A percentile compares a stretch with the other conserved stretches of the same genome.
Evolutionary conservation across 2,797 vertebrate genomes (phyloP).

Genomic region (Chiloscyllium punctatum): DNA sequence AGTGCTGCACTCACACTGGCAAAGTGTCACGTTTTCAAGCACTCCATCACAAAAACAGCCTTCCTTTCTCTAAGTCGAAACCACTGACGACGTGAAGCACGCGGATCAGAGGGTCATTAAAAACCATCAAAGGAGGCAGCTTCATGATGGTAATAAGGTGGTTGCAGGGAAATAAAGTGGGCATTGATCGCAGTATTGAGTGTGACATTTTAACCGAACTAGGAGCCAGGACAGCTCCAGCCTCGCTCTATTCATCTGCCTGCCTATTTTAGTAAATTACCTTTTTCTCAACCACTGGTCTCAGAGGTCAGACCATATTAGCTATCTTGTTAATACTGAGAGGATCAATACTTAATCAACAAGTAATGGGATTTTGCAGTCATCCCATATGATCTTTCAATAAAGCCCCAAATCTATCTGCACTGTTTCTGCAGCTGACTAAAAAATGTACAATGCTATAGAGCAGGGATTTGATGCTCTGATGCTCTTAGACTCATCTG

Average conservation of each 20-base stretch:
- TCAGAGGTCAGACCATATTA: slow-evolving; percentile 97
- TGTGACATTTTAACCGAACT: slow-evolving; percentile 93
- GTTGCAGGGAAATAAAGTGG: slow-evolving; percentile 87
- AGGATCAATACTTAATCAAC: slow-evolving; percentile 99
- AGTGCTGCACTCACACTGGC: slow-evolving; percentile 54
- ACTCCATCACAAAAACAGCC: slow-evolving; percentile 63
- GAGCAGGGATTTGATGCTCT: slow-evolving; percentile 83
- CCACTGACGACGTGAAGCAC: slow-evolving; percentile 61
- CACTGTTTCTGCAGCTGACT: slow-evolving; percentile 72
- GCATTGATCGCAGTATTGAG: slow-evolving; percentile 89
- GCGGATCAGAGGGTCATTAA: slow-evolving; percentile 77
- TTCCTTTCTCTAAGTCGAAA: slow-evolving; percentile 63
- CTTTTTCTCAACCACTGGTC: slow-evolving; percentile 77
- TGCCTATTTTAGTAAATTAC: slow-evolving; percentile 77
- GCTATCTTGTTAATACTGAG: slow-evolving; percentile 99
- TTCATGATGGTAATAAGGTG: slow-evolving; percentile 80
- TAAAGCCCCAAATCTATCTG: slow-evolving; percentile 95
- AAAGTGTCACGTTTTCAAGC: slow-evolving; percentile 57
- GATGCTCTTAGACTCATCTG: slow-evolving; percentile 94
- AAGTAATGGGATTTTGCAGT: slow-evolving; percentile 99
- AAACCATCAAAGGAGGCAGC: slow-evolving; percentile 72
- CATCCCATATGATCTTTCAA: slow-evolving; percentile 99
- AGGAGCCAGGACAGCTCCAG: slow-evolving; percentile 79
- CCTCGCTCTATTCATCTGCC: slow-evolving; percentile 70
- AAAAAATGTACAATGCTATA: slow-evolving; percentile 64